Conservation (phyloP, 2,113 vertebrate species). For the Epinephelus moara region DNA sequence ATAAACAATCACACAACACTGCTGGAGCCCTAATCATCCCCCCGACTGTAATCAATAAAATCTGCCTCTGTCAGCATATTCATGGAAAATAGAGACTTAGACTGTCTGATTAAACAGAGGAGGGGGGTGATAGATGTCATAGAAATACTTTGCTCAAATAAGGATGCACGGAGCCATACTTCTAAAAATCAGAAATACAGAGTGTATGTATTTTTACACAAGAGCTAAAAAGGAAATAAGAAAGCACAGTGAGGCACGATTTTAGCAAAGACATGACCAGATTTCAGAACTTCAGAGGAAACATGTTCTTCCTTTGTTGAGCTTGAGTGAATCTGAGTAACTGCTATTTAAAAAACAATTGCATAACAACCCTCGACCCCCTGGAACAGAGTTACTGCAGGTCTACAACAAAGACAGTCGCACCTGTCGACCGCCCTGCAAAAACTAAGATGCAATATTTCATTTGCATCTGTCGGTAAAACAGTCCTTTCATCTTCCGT, state of each 20-base stretch:
- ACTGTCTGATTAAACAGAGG: constrained; percentile 1
- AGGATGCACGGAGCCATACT: not conserved
- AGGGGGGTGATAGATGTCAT: not conserved
- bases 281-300: not conserved
- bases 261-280: not conserved
- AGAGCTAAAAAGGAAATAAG: not conserved
- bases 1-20: constrained; percentile 37
- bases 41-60: constrained; percentile 42
- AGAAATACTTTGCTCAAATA: not conserved
- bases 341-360: constrained; percentile 4
- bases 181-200: not conserved
- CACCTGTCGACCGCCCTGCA: constrained; percentile 48
- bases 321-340: constrained; percentile 21
- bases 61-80: constrained; percentile 39
- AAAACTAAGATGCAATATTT: constrained; percentile 38
- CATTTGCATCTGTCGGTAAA: constrained; percentile 42
- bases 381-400: constrained; percentile 12
- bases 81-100: constrained; percentile 9
- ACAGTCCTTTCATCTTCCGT: constrained; percentile 64
- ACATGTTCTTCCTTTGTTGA: not conserved
- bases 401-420: not conserved
- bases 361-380: constrained; percentile 18
- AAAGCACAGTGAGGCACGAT: not conserved
- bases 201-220: not conserved
- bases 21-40: constrained; percentile 38